Conservation (phyloP, 2,113 vertebrate species). For the Peromyscus leucopus region DNA sequence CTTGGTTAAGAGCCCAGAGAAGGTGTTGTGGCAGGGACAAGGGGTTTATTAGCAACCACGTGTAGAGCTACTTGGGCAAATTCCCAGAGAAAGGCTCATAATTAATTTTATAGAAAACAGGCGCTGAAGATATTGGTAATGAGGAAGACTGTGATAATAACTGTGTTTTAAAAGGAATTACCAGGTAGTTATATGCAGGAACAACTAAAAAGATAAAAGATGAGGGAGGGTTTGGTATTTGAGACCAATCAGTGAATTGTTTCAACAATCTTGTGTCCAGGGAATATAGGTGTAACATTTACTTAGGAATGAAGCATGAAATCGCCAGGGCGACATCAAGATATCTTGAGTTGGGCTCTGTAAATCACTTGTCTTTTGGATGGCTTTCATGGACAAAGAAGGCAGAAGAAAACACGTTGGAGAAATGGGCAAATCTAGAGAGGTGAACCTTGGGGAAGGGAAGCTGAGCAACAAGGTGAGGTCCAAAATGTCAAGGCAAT, state of each 20-base stretch:
- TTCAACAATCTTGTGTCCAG: background rate
- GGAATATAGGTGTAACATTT: background rate
- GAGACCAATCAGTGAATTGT: constrained; percentile 3
- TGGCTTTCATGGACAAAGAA: background rate
- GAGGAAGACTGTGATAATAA: background rate
- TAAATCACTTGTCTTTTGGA: background rate
- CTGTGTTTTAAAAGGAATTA: background rate
- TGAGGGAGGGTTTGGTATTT: background rate
- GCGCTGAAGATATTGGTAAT: background rate
- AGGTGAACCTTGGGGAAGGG: background rate
- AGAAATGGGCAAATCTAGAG: background rate
- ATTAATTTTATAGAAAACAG: constrained; percentile 34
- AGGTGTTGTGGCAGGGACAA: background rate
- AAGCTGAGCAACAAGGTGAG: background rate
- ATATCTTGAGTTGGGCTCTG: background rate
- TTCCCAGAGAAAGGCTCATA: background rate
- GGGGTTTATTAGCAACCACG: background rate
- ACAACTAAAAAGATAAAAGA: background rate
- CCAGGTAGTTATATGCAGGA: background rate
- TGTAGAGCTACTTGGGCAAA: background rate
- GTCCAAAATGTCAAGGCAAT: background rate
- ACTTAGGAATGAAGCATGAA: background rate
- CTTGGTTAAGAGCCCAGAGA: background rate
- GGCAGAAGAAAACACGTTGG: background rate
- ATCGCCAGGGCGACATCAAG: background rate